A percentile compares a stretch with the other conserved stretches of the same genome.
phyloP scores from a whole-genome alignment of 2,113 vertebrate genomes.

The Noctilio leporinus region DNA sequence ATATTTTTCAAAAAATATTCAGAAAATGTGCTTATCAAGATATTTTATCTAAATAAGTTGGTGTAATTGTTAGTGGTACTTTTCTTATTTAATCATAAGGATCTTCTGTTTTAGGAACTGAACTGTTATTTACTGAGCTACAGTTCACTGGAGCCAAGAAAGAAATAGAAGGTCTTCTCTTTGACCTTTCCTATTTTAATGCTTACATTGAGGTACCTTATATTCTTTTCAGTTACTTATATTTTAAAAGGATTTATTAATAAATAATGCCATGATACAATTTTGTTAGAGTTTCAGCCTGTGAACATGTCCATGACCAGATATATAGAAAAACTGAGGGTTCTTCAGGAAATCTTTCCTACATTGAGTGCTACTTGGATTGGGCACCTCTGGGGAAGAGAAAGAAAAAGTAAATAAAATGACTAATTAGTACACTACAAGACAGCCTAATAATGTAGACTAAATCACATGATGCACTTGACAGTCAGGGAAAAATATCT shows the following conservation, averaged over 20 bases:
- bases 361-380: not conserved
- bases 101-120: not conserved
- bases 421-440: not conserved
- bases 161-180: conserved; percentile 33
- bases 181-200: conserved; percentile 51
- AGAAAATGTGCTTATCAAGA: conserved; percentile 29
- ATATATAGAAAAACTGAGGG: not conserved
- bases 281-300: not conserved
- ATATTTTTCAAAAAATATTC: conserved; percentile 29
- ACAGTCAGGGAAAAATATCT: not conserved
- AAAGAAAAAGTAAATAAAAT: conserved; percentile 30
- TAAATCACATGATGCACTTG: not conserved
- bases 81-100: conserved; percentile 32
- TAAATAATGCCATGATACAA: conserved; percentile 12
- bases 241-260: conserved; percentile 24
- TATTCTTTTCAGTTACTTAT: not conserved
- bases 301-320: not conserved
- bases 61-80: not conserved
- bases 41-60: conserved; percentile 34
- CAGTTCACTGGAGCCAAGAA: conserved; percentile 8
- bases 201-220: not conserved
- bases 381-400: not conserved
- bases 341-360: conserved; percentile 10
- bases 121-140: not conserved
- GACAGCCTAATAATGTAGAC: not conserved